A percentile compares a stretch with the other conserved stretches of the same genome.
Conservation (phyloP, 53 echinoderm and acorn worm species). For the Astropecten irregularis region DNA sequence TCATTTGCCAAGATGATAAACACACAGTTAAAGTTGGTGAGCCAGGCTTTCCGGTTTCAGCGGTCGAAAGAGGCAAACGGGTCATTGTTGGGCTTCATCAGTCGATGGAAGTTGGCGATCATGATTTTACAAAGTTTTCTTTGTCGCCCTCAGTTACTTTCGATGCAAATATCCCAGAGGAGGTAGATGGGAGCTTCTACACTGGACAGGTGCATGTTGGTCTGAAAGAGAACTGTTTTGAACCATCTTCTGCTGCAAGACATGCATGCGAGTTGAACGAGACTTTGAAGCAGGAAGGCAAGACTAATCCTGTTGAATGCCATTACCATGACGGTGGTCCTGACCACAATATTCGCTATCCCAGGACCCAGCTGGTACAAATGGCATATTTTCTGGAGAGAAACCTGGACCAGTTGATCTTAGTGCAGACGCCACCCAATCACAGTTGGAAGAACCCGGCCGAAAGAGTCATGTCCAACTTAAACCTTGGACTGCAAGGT, state of each 20-base stretch:
- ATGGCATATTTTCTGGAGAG: constrained; percentile 52
- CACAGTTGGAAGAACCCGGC: constrained; percentile 66
- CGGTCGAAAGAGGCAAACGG: constrained; percentile 26
- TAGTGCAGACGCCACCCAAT: constrained; percentile 51
- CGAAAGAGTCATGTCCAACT: constrained; percentile 59
- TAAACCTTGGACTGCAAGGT: constrained; percentile 59
- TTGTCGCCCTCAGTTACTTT: constrained; percentile 17
- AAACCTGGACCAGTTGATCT: constrained; percentile 9
- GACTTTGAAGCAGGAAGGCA: neutral
- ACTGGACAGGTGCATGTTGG: constrained; percentile 55
- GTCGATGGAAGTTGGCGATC: neutral
- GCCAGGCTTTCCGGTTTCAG: constrained; percentile 35
- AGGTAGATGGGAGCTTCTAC: constrained; percentile 27
- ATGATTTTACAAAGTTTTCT: constrained; percentile 40
- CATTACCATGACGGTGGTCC: constrained; percentile 65
- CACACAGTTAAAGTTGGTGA: constrained; percentile 32
- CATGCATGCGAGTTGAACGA: constrained; percentile 32
- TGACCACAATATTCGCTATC: constrained; percentile 62
- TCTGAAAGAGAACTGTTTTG: constrained; percentile 49
- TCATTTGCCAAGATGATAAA: constrained; percentile 18
- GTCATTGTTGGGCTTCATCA: constrained; percentile 11
- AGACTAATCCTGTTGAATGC: constrained; percentile 38
- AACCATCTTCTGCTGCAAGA: constrained; percentile 36
- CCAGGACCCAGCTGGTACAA: constrained; percentile 30
- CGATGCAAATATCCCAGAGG: constrained; percentile 11